phyloP scores from a whole-genome alignment of 37 sponge, comb jelly and placozoan species.

The Tethya wilhelma region DNA sequence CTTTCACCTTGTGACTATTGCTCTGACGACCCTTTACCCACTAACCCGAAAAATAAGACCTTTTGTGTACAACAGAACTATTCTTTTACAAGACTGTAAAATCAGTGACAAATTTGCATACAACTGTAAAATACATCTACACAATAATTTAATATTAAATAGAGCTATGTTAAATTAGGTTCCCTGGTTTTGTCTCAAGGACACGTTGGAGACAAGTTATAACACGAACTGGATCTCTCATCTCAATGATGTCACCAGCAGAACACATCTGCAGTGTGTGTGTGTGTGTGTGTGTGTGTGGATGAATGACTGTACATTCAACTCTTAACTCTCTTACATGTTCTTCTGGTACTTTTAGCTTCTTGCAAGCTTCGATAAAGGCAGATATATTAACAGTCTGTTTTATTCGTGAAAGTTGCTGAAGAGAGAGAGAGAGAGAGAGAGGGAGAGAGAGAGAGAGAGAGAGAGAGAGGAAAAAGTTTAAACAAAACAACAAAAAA shows the following conservation, averaged over 20 bases:
- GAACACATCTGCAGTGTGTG: slow-evolving; percentile 54
- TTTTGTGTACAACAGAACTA: background rate
- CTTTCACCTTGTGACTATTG: background rate
- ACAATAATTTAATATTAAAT: background rate
- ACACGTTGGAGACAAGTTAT: slow-evolving; percentile 53
- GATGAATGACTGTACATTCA: background rate
- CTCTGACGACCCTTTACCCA: no score
- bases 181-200: slow-evolving; percentile 33
- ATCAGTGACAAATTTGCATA: background rate
- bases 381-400: slow-evolving; percentile 69
- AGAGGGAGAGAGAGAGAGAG: background rate
- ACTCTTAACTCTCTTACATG: slow-evolving; percentile 18
- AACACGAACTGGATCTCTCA: slow-evolving; percentile 70
- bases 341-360: slow-evolving; percentile 62
- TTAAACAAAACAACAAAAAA: no score
- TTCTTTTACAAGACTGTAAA: background rate
- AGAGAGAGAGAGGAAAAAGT: no score
- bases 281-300: background rate
- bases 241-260: slow-evolving; percentile 79
- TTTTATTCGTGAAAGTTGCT: slow-evolving; percentile 61
- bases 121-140: background rate
- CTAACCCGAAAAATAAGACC: background rate
- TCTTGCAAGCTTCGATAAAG: slow-evolving; percentile 72
- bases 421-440: background rate
- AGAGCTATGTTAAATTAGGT: background rate